These are phyloP conservation scores for Enteromius unitaeniatus DNA, from an alignment of 2,797 vertebrate species.

Conservation along the genomic window DNA sequence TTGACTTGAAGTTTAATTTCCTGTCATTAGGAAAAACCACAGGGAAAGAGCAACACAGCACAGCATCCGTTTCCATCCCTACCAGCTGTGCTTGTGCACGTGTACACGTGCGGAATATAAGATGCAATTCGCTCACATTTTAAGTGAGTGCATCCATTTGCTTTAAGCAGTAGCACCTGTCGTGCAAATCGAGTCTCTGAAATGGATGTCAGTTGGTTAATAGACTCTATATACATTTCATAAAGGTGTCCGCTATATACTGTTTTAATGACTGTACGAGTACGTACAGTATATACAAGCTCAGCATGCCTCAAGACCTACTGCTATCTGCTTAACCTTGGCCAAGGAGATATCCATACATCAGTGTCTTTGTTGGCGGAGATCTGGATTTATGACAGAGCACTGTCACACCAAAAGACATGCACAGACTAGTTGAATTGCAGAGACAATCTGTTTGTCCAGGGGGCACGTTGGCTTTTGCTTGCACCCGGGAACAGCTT, in stretches of 20 bases:
- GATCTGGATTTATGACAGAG: slow-evolving; percentile 32
- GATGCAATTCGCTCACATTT: slow-evolving; percentile 38
- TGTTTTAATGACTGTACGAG: neutral
- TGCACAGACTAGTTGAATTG: neutral
- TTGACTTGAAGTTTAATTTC: slow-evolving; percentile 42
- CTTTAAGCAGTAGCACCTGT: slow-evolving; percentile 45
- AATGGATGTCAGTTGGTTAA: slow-evolving; percentile 21
- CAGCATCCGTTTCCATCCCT: slow-evolving; percentile 16
- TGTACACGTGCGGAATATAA: neutral
- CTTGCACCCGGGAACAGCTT: slow-evolving; percentile 4
- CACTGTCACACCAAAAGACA: slow-evolving; percentile 32
- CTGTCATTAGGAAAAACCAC: slow-evolving; percentile 39
- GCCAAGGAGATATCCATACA: slow-evolving; percentile 49
- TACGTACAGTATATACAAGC: neutral
- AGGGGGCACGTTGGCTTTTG: neutral
- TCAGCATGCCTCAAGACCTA: slow-evolving; percentile 15
- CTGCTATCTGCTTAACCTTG: slow-evolving; percentile 48
- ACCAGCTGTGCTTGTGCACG: slow-evolving; percentile 10
- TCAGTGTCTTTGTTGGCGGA: slow-evolving; percentile 32
- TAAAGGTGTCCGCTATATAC: slow-evolving; percentile 22
- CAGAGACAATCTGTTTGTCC: slow-evolving; percentile 17
- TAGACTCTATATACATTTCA: slow-evolving; percentile 22
- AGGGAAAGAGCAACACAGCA: slow-evolving; percentile 17
- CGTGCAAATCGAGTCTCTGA: slow-evolving; percentile 35
- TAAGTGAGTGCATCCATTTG: slow-evolving; percentile 44